Conservation (phyloP, 2,113 vertebrate species). For the Entosphenus tridentatus region DNA sequence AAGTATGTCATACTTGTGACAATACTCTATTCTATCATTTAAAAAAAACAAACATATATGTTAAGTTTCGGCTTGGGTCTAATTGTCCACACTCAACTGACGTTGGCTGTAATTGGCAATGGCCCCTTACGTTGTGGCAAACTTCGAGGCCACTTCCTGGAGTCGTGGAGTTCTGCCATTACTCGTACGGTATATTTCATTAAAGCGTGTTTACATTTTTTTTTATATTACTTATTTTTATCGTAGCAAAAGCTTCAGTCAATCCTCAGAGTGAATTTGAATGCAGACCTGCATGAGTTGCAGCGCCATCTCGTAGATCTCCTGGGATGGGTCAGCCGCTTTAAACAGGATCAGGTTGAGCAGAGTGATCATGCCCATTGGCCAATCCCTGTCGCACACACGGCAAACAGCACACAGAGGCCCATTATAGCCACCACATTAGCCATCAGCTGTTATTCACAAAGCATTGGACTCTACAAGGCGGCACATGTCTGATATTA, state of each 20-base stretch:
- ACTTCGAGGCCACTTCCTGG: too few species aligned
- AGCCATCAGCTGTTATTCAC: neutral
- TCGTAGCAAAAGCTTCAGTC: too few species aligned
- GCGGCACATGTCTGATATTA: neutral
- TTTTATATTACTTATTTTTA: too few species aligned
- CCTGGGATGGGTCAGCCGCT: constrained; percentile 81
- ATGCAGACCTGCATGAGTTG: constrained; percentile 76
- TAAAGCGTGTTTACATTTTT: neutral
- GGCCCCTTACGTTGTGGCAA: too few species aligned
- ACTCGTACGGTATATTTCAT: too few species aligned
- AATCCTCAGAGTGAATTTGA: neutral
- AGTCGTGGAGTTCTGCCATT: too few species aligned
- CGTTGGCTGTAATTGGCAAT: too few species aligned
- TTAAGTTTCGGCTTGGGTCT: too few species aligned
- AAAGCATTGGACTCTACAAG: neutral
- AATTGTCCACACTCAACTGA: too few species aligned
- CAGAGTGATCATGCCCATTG: constrained; percentile 79
- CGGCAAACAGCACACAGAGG: constrained; percentile 12
- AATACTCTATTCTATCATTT: too few species aligned
- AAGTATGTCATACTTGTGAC: too few species aligned
- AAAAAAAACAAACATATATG: too few species aligned
- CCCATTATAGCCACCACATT: neutral
- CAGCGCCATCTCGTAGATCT: constrained; percentile 97
- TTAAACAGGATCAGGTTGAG: constrained; percentile 92
- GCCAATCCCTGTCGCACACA: constrained; percentile 59